phyloP scores from a whole-genome alignment of 2,113 vertebrate genomes.

The Gambusia holbrooki region DNA sequence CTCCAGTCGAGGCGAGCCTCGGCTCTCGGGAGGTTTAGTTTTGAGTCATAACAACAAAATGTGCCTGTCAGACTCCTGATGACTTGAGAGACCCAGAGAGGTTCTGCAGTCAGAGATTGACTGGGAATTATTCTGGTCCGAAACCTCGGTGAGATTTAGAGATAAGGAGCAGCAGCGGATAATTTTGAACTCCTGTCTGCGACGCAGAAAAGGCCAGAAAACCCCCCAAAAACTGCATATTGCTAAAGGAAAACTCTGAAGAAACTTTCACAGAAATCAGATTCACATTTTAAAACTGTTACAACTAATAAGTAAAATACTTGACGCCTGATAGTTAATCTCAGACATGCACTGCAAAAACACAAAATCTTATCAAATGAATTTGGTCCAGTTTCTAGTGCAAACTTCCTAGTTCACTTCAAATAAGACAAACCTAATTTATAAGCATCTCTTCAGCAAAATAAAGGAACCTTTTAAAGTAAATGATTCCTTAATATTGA shows the following conservation, averaged over 20 bases:
- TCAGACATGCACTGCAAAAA: not conserved
- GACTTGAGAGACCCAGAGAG: not conserved
- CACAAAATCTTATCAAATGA: no score
- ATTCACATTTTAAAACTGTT: not conserved
- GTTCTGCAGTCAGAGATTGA: not conserved
- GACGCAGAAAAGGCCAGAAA: not conserved
- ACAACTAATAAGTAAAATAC: not conserved
- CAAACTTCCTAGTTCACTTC: no score
- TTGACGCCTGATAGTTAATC: not conserved
- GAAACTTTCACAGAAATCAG: not conserved
- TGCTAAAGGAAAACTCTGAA: not conserved
- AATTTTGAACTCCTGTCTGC: not conserved
- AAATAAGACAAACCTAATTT: no score
- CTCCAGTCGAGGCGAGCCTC: not conserved
- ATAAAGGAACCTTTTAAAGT: no score
- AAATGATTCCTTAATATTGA: no score
- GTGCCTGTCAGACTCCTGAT: conserved; percentile 1
- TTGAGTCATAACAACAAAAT: not conserved
- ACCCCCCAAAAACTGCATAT: not conserved
- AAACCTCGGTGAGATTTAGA: conserved; percentile 6
- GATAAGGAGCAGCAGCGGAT: not conserved
- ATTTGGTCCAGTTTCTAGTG: no score
- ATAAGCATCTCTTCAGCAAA: no score
- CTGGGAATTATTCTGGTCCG: not conserved
- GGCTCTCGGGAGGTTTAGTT: not conserved